phyloP scores from a whole-genome alignment of 1,140 invertebrate genomes.

The fruit fly (Drosophila melanogaster) region Release_6_plus_ISO1_MT NT_033779.5:13201001-13201500 shows the following conservation, averaged over 20 bases:
- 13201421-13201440: slow-evolving; percentile 79
- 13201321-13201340: slow-evolving; percentile 20
- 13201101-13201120: neutral
- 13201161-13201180: slow-evolving; percentile 44
- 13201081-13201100: neutral
- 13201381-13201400: slow-evolving; percentile 6
- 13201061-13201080: slow-evolving; percentile 2
- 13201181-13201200: slow-evolving; percentile 73
- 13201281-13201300: slow-evolving; percentile 27
- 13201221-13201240: slow-evolving; percentile 26
- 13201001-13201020: slow-evolving; percentile 63
- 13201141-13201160: slow-evolving; percentile 43
- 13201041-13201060: slow-evolving; percentile 36
- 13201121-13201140: slow-evolving; percentile 40
- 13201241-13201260: slow-evolving; percentile 43
- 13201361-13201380: slow-evolving; percentile 46
- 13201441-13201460: slow-evolving; percentile 54
- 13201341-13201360: slow-evolving; percentile 52
- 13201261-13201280: slow-evolving; percentile 33
- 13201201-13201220: slow-evolving; percentile 58
- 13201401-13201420: slow-evolving; percentile 50
- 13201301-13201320: slow-evolving; percentile 15
- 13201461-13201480: slow-evolving; percentile 57
- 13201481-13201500: slow-evolving; percentile 68
- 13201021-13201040: neutral